Conservation (phyloP, 2,888 invertebrate genomes). For the Ochropleura plecta region DNA sequence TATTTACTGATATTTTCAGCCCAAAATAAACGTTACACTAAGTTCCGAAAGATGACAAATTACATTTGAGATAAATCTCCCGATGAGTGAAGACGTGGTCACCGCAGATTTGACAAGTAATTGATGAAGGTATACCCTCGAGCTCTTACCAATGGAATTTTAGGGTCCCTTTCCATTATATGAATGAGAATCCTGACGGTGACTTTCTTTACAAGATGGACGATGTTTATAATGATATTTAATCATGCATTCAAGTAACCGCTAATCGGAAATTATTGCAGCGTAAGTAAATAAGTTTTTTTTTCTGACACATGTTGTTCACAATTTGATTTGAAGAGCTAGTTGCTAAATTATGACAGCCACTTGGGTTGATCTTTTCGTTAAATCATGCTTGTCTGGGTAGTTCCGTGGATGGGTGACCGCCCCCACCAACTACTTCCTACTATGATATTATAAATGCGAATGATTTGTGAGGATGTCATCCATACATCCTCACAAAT, state of each 20-base stretch:
- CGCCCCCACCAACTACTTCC: too few relatives aligned
- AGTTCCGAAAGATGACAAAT: slow-evolving; percentile 40
- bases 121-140: slow-evolving; percentile 47
- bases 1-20: too few relatives aligned
- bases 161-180: not conserved
- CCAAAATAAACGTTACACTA: not conserved
- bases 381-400: too few relatives aligned
- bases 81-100: slow-evolving; percentile 10
- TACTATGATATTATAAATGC: too few relatives aligned
- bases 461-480: too few relatives aligned
- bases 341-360: too few relatives aligned
- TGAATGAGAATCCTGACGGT: slow-evolving; percentile 11
- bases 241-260: not conserved
- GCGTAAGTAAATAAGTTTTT: not conserved
- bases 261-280: not conserved
- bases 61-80: slow-evolving; percentile 21
- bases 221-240: not conserved
- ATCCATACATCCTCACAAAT: too few relatives aligned
- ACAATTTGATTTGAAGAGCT: not conserved
- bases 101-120: slow-evolving; percentile 44
- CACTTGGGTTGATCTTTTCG: too few relatives aligned
- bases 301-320: not conserved
- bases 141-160: not conserved
- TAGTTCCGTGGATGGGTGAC: too few relatives aligned
- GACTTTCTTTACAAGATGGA: slow-evolving; percentile 2